phyloP scores from a whole-genome alignment of 2,888 invertebrate genomes.

The Oxycera nigricornis region DNA sequence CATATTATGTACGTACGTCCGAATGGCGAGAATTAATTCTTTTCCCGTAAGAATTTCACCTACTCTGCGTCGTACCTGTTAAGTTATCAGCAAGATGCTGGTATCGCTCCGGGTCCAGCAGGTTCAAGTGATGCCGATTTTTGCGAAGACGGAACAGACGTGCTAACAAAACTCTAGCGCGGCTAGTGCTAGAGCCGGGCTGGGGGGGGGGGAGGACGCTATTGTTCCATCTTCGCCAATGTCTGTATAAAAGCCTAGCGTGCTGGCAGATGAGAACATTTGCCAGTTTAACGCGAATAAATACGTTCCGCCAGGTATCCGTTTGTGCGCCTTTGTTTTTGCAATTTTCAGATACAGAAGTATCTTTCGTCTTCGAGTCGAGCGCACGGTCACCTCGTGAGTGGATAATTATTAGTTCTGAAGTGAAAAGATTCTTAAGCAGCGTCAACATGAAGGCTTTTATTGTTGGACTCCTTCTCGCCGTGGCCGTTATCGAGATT shows the following conservation, averaged over 20 bases:
- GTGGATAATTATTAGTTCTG: neutral
- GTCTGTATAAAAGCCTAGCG: constrained; percentile 11
- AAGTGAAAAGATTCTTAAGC: constrained; percentile 1
- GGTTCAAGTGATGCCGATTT: neutral
- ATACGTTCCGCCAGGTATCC: neutral
- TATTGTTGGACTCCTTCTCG: constrained; percentile 29
- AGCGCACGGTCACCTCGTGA: neutral
- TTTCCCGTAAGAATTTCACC: constrained; percentile 11
- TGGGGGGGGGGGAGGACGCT: constrained; percentile 16
- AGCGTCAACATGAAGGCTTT: constrained; percentile 39
- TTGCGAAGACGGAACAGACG: neutral
- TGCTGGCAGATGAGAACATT: constrained; percentile 10
- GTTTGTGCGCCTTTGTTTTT: neutral
- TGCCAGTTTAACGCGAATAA: constrained; percentile 29
- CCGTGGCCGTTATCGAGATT: constrained; percentile 11
- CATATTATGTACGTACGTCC: neutral
- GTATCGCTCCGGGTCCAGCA: neutral
- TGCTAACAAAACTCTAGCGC: neutral
- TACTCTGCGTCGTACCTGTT: neutral
- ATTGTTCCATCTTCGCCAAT: constrained; percentile 10
- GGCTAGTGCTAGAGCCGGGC: neutral
- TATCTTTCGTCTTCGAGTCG: neutral
- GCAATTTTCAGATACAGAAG: neutral
- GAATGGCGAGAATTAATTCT: neutral
- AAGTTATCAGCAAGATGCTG: neutral